phyloP scores from a whole-genome alignment of 2,113 vertebrate genomes.

The Lepus timidus region DNA sequence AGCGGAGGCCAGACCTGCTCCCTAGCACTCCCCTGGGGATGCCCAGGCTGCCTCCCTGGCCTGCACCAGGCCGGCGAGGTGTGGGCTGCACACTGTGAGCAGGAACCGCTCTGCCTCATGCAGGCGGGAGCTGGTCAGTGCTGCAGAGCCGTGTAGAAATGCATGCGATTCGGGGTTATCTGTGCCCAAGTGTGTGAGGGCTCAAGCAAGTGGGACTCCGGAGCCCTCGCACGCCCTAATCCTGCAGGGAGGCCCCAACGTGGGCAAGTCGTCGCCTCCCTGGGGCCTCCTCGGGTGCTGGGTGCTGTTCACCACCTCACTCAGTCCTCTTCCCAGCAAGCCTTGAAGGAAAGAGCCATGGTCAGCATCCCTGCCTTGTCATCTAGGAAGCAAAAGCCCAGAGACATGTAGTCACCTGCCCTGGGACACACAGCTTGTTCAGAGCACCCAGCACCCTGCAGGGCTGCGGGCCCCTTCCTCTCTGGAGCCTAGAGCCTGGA shows the following conservation, averaged over 20 bases:
- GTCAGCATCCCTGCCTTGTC: not conserved
- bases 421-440: not conserved
- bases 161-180: not conserved
- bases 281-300: not conserved
- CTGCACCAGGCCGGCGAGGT: not conserved
- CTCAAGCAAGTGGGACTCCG: not conserved
- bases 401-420: not conserved
- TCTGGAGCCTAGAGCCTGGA: not conserved
- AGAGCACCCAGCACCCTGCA: not conserved
- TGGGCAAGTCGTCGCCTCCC: not conserved
- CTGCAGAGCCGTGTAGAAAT: not conserved
- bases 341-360: not conserved
- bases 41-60: not conserved
- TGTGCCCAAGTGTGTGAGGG: not conserved
- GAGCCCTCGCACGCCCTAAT: not conserved
- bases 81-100: no score
- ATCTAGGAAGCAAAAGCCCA: slow-evolving; percentile 4
- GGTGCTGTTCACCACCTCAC: not conserved
- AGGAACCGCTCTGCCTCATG: not conserved
- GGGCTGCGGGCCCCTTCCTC: not conserved
- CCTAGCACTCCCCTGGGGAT: not conserved
- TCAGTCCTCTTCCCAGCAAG: not conserved
- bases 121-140: not conserved
- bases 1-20: not conserved
- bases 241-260: slow-evolving; percentile 48